Base-by-base conservation (phyloP, 1,140 invertebrate genomes). In the Coptotermes formosanus region DNA sequence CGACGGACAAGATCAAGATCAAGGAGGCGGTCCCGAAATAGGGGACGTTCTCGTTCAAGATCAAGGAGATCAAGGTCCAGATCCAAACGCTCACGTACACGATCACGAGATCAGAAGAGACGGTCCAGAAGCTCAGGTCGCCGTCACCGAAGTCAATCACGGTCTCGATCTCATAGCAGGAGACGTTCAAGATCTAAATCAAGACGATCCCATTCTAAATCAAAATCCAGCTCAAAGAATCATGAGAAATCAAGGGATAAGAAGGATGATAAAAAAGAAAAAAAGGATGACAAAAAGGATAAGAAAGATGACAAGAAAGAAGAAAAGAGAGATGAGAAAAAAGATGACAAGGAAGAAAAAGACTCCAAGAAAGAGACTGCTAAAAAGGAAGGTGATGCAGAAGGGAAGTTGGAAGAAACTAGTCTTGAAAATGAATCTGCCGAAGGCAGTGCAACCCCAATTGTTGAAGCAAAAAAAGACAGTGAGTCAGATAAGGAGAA, bases 1-100 rank as follows among this genome's bases (percentile, higher is more conserved):
- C 90, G 94, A 93, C 92, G 94, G 85, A 93, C 93, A 7, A 91
- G 95, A 84, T 95, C 95, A 0, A 92, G 94, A 59, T 95, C 94
- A 19, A 90, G 93, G 52, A 89, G 91, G 30, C 92, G 92, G 25
- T 87, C 87, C 7, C 86, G 90, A 43, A 89, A 89, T 8, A 89
- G 92, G 43, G 90, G 91, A 83, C 89, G 92, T 12, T 93, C 92
- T 2, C 89, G 92, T 84, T 93, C 92, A 0, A 89, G 93, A 84
- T 89, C 87, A 30, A 88, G 87, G 45, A 89, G 91, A 43, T 87
- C 87, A n/a, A 85, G 89, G 88, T 25, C 90, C 91, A 64, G 90
- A 1, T 89, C 93, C 3, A 91, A 91, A 83, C 90, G 89, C 45
- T 89, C 88, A 12, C 88, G 88, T 44, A 90, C 89, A 43, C 84